phyloP scores from a whole-genome alignment of 64 coral and sea anemone species.

The Montipora cactus region DNA sequence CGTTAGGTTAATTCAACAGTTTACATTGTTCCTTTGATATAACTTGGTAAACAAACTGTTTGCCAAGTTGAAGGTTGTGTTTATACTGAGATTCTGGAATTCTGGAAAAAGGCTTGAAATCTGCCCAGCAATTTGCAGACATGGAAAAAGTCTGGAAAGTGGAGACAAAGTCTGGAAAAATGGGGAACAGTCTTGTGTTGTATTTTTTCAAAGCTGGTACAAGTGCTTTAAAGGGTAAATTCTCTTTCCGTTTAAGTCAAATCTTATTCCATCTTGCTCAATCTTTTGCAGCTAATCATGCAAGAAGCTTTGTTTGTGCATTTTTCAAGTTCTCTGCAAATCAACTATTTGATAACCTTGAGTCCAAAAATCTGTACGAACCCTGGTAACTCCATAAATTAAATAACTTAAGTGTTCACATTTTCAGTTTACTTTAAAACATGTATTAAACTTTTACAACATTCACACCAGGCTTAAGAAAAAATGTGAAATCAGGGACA shows the following conservation, averaged over 20 bases:
- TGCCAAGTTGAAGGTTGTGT: conserved; percentile 37
- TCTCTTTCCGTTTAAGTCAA: too few species aligned
- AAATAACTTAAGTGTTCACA: not conserved
- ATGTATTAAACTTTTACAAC: conserved; percentile 15
- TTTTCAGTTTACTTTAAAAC: conserved; percentile 20
- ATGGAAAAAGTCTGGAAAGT: too few species aligned
- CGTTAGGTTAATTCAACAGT: conserved; percentile 48
- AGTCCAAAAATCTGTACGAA: conserved; percentile 48
- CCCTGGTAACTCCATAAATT: conserved; percentile 1
- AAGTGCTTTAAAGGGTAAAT: too few species aligned
- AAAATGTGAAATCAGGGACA: conserved; percentile 54
- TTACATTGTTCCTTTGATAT: conserved; percentile 47
- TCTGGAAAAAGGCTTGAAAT: conserved; percentile 57
- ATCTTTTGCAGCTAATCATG: conserved; percentile 49
- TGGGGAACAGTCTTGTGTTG: not conserved
- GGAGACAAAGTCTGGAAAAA: too few species aligned
- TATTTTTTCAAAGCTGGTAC: conserved; percentile 42
- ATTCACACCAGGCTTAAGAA: conserved; percentile 51
- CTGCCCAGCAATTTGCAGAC: conserved; percentile 44
- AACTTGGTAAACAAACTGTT: conserved; percentile 49
- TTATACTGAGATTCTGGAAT: conserved; percentile 28
- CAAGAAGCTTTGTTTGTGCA: not conserved
- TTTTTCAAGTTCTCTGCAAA: conserved; percentile 53
- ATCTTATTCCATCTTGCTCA: conserved; percentile 11
- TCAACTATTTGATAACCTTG: conserved; percentile 44